Base-by-base conservation (phyloP, 2,888 invertebrate genomes). In the Pseudoips prasinana region DNA sequence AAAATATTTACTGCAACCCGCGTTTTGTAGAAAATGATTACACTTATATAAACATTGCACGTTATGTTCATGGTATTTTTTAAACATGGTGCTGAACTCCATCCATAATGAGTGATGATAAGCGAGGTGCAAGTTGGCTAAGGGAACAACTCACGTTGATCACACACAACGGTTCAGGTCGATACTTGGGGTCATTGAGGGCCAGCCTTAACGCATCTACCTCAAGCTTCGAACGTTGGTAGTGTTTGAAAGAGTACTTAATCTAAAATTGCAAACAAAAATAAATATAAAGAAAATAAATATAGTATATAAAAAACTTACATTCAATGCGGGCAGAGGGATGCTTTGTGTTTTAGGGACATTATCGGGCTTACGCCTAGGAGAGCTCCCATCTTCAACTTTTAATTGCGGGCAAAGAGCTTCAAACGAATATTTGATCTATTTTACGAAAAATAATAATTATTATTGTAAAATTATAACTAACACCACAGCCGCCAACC, bases 381-480 rank as follows among this genome's bases (percentile, higher is more conserved):
- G 48, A 31, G 73, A 91, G 86, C 64, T 89, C 82, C 75, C 89
- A 58, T 94, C 93, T 68, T 92, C 90, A 69, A 91, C 89, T 62
- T 88, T 90, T 67, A 91, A 83, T 79, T 89, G 89, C 23, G 92
- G 92, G 70, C 93, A 92, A 85, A 94, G 91, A 40, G 92, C 92
- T 30, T 91, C 90, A 77, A 94, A 94, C 73, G 90, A 92, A 89
- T 94, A 94, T 68, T 92, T 94, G 68, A 94, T 94, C 94, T 94
- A 87, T 2, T 20, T 20, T 18, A 20, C 3, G 3, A 20, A 20
- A 20, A 20, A 5, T 5, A 20, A 14, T 14, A 14, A 14, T 14
- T 14, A n/a, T n/a, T n/a, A n/a, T n/a, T n/a, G n/a, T n/a, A n/a
- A n/a, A n/a, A n/a, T n/a, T n/a, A n/a, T n/a, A n/a, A n/a, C n/a